These are phyloP conservation scores for Hassar affinis DNA, from an alignment of 2,113 vertebrate genomes.

Conservation along the genomic window DNA sequence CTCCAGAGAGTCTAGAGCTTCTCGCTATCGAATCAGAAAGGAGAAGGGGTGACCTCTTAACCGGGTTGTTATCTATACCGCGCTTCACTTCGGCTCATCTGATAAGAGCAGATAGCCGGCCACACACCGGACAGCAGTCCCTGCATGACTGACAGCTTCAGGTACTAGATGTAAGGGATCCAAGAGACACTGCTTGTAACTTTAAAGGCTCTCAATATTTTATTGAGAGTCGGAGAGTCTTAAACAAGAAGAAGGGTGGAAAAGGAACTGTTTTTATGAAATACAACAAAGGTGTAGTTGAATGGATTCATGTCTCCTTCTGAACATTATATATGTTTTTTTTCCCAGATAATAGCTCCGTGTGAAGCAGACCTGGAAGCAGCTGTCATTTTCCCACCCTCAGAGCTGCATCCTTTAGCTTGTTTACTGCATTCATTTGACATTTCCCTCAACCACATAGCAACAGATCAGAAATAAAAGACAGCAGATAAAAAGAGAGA, in stretches of 20 bases:
- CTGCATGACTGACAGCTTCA: slow-evolving; percentile 40
- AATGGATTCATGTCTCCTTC: background rate
- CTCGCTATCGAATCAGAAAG: slow-evolving; percentile 22
- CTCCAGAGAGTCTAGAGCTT: slow-evolving; percentile 6
- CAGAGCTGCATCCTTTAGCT: slow-evolving; percentile 1
- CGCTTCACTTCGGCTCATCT: slow-evolving; percentile 30
- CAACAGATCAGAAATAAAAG: slow-evolving; percentile 18
- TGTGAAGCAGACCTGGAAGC: slow-evolving; percentile 3
- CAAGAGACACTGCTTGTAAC: background rate
- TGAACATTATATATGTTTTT: background rate
- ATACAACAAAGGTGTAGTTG: background rate
- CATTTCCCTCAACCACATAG: slow-evolving; percentile 10
- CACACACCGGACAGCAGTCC: slow-evolving; percentile 5
- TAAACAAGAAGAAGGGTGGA: background rate
- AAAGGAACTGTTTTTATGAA: background rate
- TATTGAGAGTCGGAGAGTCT: no score
- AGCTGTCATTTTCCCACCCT: background rate
- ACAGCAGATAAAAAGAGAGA: background rate
- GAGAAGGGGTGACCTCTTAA: slow-evolving; percentile 11
- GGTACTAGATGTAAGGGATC: slow-evolving; percentile 7
- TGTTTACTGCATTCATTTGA: slow-evolving; percentile 10
- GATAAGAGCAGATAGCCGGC: slow-evolving; percentile 32
- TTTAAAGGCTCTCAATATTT: background rate
- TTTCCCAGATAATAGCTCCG: background rate
- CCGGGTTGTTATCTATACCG: slow-evolving; percentile 26